phyloP scores from a whole-genome alignment of 2,113 vertebrate species.

The Eira barbara region DNA sequence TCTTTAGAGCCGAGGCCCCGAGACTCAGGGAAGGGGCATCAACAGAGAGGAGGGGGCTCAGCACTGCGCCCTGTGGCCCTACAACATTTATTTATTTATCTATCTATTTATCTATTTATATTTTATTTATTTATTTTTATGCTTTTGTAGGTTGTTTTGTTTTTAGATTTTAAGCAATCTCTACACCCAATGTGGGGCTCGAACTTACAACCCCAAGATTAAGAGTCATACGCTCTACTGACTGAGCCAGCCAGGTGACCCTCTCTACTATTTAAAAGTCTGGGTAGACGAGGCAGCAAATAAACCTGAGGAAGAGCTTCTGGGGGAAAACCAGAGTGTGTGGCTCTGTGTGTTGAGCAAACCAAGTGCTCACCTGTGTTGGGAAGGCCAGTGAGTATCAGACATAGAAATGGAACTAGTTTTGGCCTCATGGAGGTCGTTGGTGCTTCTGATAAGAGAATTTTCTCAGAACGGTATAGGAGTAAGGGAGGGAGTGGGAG shows the following conservation, averaged over 20 bases:
- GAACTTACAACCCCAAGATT: not conserved
- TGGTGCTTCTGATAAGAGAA: not conserved
- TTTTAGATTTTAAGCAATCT: not conserved
- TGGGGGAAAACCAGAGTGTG: not conserved
- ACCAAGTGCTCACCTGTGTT: not conserved
- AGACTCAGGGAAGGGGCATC: not conserved
- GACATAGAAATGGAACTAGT: not conserved
- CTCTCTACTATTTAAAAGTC: not conserved
- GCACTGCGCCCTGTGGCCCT: not conserved
- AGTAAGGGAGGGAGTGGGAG: not conserved
- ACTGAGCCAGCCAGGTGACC: not conserved
- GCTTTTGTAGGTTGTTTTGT: not conserved
- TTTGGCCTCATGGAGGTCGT: not conserved
- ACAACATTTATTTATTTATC: not conserved
- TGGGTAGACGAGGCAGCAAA: not conserved
- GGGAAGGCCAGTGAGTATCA: not conserved
- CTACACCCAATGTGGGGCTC: not conserved
- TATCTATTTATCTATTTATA: too few species aligned
- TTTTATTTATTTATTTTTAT: not conserved
- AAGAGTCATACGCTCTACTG: not conserved
- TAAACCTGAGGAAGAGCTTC: not conserved
- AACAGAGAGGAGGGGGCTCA: not conserved
- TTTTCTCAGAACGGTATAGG: not conserved
- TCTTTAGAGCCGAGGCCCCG: not conserved
- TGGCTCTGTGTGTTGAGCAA: not conserved